phyloP scores from a whole-genome alignment of 2,888 invertebrate genomes.

The Euclidia mi region DNA sequence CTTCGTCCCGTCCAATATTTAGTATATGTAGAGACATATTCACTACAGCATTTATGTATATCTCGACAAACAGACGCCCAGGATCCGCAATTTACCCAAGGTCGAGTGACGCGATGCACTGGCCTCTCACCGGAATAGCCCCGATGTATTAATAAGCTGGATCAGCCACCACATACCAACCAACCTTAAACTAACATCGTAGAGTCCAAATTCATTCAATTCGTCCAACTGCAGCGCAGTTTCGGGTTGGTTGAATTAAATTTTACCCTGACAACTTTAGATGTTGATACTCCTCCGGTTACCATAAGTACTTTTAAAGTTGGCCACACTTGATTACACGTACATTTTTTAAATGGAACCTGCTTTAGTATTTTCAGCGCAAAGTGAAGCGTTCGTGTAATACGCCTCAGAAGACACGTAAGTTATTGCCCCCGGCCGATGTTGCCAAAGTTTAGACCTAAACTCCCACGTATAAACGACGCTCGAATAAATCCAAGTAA shows the following conservation, averaged over 20 bases:
- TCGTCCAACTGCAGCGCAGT: slow-evolving; percentile 17
- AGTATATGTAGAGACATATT: too few species aligned
- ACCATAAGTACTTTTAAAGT: slow-evolving; percentile 55
- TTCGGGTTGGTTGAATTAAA: too few species aligned
- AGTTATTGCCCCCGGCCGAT: slow-evolving; percentile 32
- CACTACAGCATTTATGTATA: too few species aligned
- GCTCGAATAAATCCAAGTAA: slow-evolving; percentile 39
- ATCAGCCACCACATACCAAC: too few species aligned
- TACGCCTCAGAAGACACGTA: slow-evolving; percentile 31
- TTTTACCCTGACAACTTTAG: slow-evolving; percentile 54
- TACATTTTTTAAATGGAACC: slow-evolving; percentile 26
- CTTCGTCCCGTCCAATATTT: too few species aligned
- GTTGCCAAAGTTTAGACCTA: slow-evolving; percentile 36
- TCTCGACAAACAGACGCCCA: slow-evolving; percentile 22
- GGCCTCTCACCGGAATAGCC: slow-evolving; percentile 51
- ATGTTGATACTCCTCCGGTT: slow-evolving; percentile 53
- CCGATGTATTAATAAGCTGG: slow-evolving; percentile 65
- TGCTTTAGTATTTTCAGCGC: slow-evolving; percentile 32
- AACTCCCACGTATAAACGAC: slow-evolving; percentile 25
- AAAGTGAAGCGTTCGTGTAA: slow-evolving; percentile 32
- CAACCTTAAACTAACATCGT: slow-evolving; percentile 36
- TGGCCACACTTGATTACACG: slow-evolving; percentile 7
- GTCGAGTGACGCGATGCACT: slow-evolving; percentile 61
- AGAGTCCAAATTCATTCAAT: slow-evolving; percentile 49
- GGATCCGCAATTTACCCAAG: slow-evolving; percentile 48